A percentile compares a stretch with the other conserved stretches of the same genome.
phyloP scores from a whole-genome alignment of 1,140 invertebrate genomes.

The Bradysia coprophila region DNA sequence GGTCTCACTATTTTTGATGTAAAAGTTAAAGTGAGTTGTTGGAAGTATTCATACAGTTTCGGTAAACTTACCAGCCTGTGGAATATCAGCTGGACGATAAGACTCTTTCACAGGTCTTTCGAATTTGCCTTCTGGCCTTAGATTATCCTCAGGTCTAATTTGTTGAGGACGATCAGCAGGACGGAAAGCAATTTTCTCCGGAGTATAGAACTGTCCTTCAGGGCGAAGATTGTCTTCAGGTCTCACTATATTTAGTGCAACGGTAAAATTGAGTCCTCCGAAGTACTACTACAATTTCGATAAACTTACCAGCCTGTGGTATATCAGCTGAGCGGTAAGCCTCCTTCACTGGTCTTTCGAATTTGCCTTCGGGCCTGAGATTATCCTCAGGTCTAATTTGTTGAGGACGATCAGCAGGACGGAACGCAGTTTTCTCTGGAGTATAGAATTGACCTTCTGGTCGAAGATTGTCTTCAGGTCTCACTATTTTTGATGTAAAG shows the following conservation, averaged over 20 bases:
- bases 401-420: conserved; percentile 29
- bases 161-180: conserved; percentile 32
- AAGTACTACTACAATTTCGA: too few species aligned
- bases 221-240: conserved; percentile 34
- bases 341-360: conserved; percentile 22
- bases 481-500: conserved; percentile 20
- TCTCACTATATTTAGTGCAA: too few species aligned
- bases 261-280: too few species aligned
- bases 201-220: conserved; percentile 35
- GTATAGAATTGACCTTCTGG: conserved; percentile 36
- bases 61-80: conserved; percentile 32
- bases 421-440: conserved; percentile 22
- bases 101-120: conserved; percentile 20
- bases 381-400: conserved; percentile 38
- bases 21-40: conserved; percentile 20
- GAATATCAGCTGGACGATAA: conserved; percentile 11
- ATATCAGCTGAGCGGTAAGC: conserved; percentile 11
- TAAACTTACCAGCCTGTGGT: too few species aligned
- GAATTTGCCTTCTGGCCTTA: conserved; percentile 35
- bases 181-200: conserved; percentile 21
- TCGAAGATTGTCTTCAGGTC: conserved; percentile 32
- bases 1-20: conserved; percentile 19
- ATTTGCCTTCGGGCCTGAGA: conserved; percentile 33
- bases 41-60: conserved; percentile 35
- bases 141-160: conserved; percentile 36